phyloP scores from a whole-genome alignment of 2,888 invertebrate genomes.

The Asteroscopus sphinx region DNA sequence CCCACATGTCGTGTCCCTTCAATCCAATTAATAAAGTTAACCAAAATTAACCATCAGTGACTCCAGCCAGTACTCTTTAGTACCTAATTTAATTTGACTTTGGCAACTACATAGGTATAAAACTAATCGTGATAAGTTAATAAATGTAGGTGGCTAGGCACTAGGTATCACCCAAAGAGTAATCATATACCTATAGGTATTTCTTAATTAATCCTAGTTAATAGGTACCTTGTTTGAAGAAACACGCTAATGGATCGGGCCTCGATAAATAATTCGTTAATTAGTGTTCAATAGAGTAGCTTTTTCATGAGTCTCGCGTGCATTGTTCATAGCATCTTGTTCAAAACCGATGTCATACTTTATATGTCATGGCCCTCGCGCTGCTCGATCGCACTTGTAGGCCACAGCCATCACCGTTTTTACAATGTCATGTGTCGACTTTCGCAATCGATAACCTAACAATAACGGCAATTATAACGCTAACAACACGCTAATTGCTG shows the following conservation, averaged over 20 bases:
- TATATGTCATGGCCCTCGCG: slow-evolving; percentile 85
- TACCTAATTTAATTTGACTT: slow-evolving; percentile 14
- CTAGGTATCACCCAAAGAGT: slow-evolving; percentile 30
- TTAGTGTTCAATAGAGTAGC: slow-evolving; percentile 52
- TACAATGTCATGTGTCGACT: slow-evolving; percentile 88
- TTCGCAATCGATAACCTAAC: slow-evolving; percentile 81
- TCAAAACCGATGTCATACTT: slow-evolving; percentile 79
- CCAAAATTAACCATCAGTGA: slow-evolving; percentile 54
- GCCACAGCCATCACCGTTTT: slow-evolving; percentile 83
- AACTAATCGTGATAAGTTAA: no score
- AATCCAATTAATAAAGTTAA: slow-evolving; percentile 71
- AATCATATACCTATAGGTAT: slow-evolving; percentile 26
- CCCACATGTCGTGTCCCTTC: slow-evolving; percentile 84
- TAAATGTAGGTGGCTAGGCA: slow-evolving; percentile 10
- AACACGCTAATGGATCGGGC: slow-evolving; percentile 10
- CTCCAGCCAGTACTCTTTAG: slow-evolving; percentile 37
- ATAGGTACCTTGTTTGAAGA: slow-evolving; percentile 14
- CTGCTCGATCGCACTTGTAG: slow-evolving; percentile 88
- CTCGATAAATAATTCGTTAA: slow-evolving; percentile 47
- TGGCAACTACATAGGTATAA: no score
- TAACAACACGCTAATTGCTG: slow-evolving; percentile 60
- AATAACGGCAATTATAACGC: slow-evolving; percentile 72
- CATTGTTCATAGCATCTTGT: slow-evolving; percentile 78
- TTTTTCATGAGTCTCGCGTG: slow-evolving; percentile 69
- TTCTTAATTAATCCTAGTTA: slow-evolving; percentile 23